phyloP scores from a whole-genome alignment of 2,888 invertebrate genomes.

The Zygogramma bicolorata region DNA sequence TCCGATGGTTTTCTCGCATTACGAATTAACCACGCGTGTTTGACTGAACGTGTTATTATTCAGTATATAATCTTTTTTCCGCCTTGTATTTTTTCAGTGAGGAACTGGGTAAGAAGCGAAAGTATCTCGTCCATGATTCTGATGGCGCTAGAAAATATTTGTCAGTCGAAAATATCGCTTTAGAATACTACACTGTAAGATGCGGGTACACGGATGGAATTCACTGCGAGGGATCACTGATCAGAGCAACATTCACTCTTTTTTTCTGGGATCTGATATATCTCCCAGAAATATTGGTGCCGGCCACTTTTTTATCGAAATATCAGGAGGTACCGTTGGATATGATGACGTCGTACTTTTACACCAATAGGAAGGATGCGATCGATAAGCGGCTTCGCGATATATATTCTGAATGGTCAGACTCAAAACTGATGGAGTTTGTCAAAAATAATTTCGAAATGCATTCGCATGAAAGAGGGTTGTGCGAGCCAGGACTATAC shows the following conservation, averaged over 20 bases:
- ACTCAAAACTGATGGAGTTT: constrained; percentile 62
- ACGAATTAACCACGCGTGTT: no score
- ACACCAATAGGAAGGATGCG: constrained; percentile 70
- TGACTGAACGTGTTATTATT: no score
- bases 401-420: constrained; percentile 62
- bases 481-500: constrained; percentile 40
- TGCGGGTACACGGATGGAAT: constrained; percentile 67
- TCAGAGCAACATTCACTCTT: constrained; percentile 56
- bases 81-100: constrained; percentile 46
- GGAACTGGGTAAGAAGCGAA: constrained; percentile 57
- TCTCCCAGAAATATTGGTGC: constrained; percentile 64
- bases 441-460: constrained; percentile 66
- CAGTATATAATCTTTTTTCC: not conserved
- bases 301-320: constrained; percentile 72
- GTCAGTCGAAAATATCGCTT: constrained; percentile 71
- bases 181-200: constrained; percentile 66
- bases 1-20: no score
- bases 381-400: constrained; percentile 71
- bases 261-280: constrained; percentile 87
- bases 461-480: constrained; percentile 57
- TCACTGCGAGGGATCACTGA: constrained; percentile 61
- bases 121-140: constrained; percentile 54
- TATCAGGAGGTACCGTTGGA: constrained; percentile 76
- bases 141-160: constrained; percentile 63
- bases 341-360: constrained; percentile 76